Conservation (phyloP, 2,797 vertebrate genomes). For the Pseudochirops cupreus region DNA sequence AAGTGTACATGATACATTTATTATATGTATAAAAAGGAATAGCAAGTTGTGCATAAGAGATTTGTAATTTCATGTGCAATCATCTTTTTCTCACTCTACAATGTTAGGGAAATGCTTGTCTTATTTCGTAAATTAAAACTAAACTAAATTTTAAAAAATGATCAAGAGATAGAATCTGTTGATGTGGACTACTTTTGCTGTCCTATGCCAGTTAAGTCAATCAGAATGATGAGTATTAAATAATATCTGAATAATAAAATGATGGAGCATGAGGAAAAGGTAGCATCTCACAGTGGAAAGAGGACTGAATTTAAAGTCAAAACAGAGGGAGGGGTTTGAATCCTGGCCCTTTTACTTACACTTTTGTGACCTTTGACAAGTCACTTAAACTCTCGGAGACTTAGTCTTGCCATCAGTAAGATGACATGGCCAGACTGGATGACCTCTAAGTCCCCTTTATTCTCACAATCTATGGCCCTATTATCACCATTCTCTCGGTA, state of each 20-base stretch:
- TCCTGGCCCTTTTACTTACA: background rate
- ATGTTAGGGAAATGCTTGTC: background rate
- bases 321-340: background rate
- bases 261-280: background rate
- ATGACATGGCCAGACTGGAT: background rate
- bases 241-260: background rate
- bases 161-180: background rate
- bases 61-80: background rate
- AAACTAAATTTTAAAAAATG: background rate
- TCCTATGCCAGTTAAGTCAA: background rate
- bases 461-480: background rate
- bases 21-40: background rate
- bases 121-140: background rate
- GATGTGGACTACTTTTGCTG: background rate
- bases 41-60: background rate
- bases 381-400: background rate
- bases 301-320: background rate
- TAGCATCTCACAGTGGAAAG: background rate
- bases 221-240: background rate
- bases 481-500: background rate
- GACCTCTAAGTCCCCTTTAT: background rate
- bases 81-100: background rate
- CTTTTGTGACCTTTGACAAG: background rate
- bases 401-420: background rate
- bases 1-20: background rate